These are phyloP conservation scores for Rallus crepitans DNA, from an alignment of 2,797 vertebrate species.

Conservation along the genomic window DNA sequence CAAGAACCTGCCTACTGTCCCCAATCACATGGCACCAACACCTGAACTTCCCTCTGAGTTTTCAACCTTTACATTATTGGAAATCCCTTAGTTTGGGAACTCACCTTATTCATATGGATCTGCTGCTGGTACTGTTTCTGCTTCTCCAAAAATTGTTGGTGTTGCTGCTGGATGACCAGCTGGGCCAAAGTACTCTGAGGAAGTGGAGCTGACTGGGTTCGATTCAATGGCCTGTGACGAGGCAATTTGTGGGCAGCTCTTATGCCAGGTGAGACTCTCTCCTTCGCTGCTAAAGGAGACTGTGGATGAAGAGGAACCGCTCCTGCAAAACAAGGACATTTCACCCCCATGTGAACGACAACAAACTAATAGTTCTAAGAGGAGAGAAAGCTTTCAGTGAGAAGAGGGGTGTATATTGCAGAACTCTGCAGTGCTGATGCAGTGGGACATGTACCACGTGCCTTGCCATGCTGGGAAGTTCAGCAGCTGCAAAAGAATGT, in stretches of 20 bases:
- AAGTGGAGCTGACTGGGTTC: conserved; percentile 97
- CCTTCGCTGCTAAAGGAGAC: conserved; percentile 91
- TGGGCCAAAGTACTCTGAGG: conserved; percentile 97
- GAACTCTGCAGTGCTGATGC: conserved; percentile 1
- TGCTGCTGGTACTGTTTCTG: conserved; percentile 99
- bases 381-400: neutral
- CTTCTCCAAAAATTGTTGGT: conserved; percentile 98
- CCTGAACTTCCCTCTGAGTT: neutral
- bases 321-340: conserved; percentile 77
- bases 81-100: conserved; percentile 24
- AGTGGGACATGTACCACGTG: neutral
- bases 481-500: conserved; percentile 55
- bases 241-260: conserved; percentile 91
- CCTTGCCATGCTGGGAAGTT: neutral
- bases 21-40: neutral
- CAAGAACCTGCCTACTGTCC: neutral
- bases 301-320: conserved; percentile 89
- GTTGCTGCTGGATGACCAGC: conserved; percentile 97
- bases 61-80: neutral
- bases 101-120: conserved; percentile 98
- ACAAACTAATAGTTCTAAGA: neutral
- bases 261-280: conserved; percentile 84
- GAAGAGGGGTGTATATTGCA: neutral
- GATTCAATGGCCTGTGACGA: conserved; percentile 94
- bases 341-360: neutral